Conservation (phyloP, 2,113 vertebrate species). For the Odontophorus gujanensis region DNA sequence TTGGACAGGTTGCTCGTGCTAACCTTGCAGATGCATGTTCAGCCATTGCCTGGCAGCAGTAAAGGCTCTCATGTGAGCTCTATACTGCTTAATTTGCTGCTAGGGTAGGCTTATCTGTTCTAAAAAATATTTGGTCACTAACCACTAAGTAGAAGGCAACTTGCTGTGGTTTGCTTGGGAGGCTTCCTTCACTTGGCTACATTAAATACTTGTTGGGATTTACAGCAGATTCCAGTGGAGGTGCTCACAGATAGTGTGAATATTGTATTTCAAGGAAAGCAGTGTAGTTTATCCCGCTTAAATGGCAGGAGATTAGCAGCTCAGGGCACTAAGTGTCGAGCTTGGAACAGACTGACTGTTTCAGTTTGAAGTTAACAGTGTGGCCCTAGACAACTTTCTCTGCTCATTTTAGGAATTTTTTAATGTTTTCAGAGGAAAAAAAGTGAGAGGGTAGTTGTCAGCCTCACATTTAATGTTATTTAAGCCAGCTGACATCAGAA, state of each 20-base stretch:
- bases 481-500: background rate
- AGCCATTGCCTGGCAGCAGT: background rate
- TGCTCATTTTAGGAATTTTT: background rate
- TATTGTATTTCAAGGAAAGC: slow-evolving; percentile 70
- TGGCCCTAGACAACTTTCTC: background rate
- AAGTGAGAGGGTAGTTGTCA: background rate
- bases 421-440: background rate
- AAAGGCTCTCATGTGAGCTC: background rate
- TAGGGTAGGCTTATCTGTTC: background rate
- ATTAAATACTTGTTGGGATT: slow-evolving; percentile 50
- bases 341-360: background rate
- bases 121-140: fast-evolving
- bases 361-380: background rate
- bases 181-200: background rate
- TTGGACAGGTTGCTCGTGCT: background rate
- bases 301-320: slow-evolving; percentile 69
- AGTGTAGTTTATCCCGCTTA: slow-evolving; percentile 40
- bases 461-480: background rate
- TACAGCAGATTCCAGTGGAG: slow-evolving; percentile 52
- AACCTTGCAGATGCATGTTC: fast-evolving
- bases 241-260: slow-evolving; percentile 46
- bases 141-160: background rate
- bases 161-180: background rate
- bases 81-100: fast-evolving
- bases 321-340: background rate